Conservation (phyloP, 2,797 vertebrate species). For the Lepilemur ruficaudatus region DNA sequence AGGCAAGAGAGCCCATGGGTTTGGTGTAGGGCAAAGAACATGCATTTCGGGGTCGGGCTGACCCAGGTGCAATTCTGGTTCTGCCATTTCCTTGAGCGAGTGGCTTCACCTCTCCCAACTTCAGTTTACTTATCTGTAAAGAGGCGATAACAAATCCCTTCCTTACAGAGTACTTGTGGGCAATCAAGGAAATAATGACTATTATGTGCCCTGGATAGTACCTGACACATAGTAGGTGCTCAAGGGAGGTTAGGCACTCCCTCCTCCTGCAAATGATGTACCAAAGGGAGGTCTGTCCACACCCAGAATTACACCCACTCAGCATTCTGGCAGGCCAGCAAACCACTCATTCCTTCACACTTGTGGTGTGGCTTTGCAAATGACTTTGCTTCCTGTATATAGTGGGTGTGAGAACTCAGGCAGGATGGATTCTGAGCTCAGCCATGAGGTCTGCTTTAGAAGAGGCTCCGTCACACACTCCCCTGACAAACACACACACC, state of each 20-base stretch:
- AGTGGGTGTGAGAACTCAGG: constrained; percentile 41
- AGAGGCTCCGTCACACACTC: neutral
- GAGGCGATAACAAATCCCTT: neutral
- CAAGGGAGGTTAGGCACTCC: neutral
- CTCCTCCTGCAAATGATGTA: neutral
- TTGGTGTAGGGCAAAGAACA: neutral
- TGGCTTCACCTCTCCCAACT: neutral
- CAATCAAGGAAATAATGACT: neutral
- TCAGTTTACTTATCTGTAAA: neutral
- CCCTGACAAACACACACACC: neutral
- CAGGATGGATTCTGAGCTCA: neutral
- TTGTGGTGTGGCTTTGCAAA: constrained; percentile 56
- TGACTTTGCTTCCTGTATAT: constrained; percentile 60
- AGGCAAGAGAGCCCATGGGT: neutral
- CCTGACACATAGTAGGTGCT: neutral
- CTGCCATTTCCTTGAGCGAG: neutral
- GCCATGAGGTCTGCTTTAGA: neutral
- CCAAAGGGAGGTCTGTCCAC: neutral
- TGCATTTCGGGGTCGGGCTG: neutral
- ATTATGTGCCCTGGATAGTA: neutral
- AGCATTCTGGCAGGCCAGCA: neutral
- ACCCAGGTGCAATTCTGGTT: neutral
- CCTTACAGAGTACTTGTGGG: neutral
- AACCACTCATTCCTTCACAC: neutral
- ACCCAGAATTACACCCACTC: constrained; percentile 10